A percentile compares a stretch with the other conserved stretches of the same genome.
Evolutionary conservation across 2,797 vertebrate species (phyloP).

Genomic region (Silurus lanzhouensis): DNA sequence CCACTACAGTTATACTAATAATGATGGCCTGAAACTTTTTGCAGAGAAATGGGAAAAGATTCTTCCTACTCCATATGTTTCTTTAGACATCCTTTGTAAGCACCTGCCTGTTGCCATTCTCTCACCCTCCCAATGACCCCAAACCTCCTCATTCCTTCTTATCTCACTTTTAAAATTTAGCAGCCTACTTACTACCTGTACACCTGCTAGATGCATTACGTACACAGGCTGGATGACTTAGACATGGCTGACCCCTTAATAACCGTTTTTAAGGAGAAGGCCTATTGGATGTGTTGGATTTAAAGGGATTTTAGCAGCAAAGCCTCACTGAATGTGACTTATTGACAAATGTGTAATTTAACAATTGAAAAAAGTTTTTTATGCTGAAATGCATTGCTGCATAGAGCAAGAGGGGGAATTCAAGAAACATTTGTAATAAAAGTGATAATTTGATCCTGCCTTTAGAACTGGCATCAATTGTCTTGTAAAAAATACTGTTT

Average conservation of each 20-base stretch:
- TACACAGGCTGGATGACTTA: constrained; percentile 65
- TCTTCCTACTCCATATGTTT: constrained; percentile 15
- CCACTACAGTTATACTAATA: background rate
- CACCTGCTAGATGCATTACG: constrained; percentile 76
- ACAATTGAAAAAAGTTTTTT: background rate
- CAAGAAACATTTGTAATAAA: background rate
- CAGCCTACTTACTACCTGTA: constrained; percentile 68
- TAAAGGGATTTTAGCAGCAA: background rate
- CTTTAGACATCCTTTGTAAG: constrained; percentile 30
- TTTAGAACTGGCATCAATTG: background rate
- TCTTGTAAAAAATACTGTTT: background rate
- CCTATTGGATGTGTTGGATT: background rate
- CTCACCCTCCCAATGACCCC: constrained; percentile 67
- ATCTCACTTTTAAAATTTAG: constrained; percentile 71
- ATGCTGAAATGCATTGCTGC: background rate
- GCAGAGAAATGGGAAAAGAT: background rate
- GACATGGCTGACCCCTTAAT: constrained; percentile 64
- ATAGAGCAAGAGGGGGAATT: background rate
- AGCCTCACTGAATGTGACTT: background rate
- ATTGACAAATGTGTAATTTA: background rate
- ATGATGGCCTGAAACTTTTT: background rate
- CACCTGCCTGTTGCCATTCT: constrained; percentile 45
- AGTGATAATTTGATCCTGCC: background rate
- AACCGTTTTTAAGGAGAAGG: constrained; percentile 64
- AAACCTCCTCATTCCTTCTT: constrained; percentile 74